phyloP scores from a whole-genome alignment of 1,140 invertebrate genomes.

The Eurytemora carolleeae region DNA sequence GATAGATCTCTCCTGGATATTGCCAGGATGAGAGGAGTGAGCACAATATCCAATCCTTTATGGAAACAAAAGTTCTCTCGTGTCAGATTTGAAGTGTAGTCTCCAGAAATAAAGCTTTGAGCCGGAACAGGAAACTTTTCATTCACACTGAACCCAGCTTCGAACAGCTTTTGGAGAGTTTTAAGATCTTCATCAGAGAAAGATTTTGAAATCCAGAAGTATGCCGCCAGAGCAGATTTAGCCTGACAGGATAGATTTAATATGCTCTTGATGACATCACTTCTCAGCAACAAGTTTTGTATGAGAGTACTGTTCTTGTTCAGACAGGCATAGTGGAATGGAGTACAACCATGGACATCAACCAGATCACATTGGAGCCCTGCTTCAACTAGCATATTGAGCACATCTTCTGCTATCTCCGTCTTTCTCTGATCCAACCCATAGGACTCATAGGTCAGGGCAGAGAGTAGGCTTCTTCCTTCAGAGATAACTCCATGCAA shows the following conservation, averaged over 20 bases:
- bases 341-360: constrained; percentile 26
- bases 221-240: too few species aligned
- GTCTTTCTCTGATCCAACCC: constrained; percentile 24
- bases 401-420: constrained; percentile 23
- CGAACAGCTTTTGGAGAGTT: too few species aligned
- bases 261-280: too few species aligned
- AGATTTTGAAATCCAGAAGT: too few species aligned
- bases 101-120: not conserved
- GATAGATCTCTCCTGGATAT: not conserved
- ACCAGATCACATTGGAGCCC: too few species aligned
- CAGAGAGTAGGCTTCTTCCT: constrained; percentile 7
- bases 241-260: too few species aligned
- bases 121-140: not conserved
- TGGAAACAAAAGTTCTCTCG: not conserved
- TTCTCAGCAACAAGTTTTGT: too few species aligned
- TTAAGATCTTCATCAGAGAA: too few species aligned
- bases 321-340: constrained; percentile 28
- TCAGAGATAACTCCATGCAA: constrained; percentile 24
- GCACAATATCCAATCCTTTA: not conserved
- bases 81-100: not conserved
- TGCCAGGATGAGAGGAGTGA: not conserved
- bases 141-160: not conserved
- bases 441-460: constrained; percentile 17
- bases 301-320: constrained; percentile 23
- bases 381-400: constrained; percentile 14